phyloP scores from a whole-genome alignment of 2,113 vertebrate species.

The Orientallactaga bullata region DNA sequence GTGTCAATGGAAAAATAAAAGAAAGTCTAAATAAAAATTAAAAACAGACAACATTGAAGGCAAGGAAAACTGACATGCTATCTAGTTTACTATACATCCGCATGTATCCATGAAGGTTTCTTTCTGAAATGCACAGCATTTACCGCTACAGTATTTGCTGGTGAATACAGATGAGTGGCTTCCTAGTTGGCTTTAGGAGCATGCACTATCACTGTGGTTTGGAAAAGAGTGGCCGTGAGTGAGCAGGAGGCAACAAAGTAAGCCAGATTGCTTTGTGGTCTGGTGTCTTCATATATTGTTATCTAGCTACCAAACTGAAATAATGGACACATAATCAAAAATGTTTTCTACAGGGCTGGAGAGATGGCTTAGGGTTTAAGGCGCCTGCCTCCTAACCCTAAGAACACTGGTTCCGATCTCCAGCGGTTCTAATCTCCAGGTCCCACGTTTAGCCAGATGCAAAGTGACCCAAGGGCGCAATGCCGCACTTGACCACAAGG shows the following conservation, averaged over 20 bases:
- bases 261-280: not conserved
- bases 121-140: not conserved
- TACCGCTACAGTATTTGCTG: not conserved
- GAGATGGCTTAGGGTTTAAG: no score
- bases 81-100: not conserved
- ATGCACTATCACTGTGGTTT: not conserved
- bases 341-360: not conserved
- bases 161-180: not conserved
- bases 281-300: not conserved
- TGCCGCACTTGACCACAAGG: no score
- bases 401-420: no score
- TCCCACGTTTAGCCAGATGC: no score
- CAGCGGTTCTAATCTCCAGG: no score
- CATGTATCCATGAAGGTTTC: not conserved
- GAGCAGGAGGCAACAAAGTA: not conserved
- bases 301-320: not conserved
- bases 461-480: no score
- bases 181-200: not conserved
- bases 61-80: not conserved
- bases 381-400: no score
- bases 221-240: not conserved
- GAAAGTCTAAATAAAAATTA: slow-evolving; percentile 45
- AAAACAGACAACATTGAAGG: not conserved
- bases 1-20: slow-evolving; percentile 18
- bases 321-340: not conserved